Evolutionary conservation across 2,113 vertebrate genomes (phyloP).

Genomic region (Aspidoscelis tigris): DNA sequence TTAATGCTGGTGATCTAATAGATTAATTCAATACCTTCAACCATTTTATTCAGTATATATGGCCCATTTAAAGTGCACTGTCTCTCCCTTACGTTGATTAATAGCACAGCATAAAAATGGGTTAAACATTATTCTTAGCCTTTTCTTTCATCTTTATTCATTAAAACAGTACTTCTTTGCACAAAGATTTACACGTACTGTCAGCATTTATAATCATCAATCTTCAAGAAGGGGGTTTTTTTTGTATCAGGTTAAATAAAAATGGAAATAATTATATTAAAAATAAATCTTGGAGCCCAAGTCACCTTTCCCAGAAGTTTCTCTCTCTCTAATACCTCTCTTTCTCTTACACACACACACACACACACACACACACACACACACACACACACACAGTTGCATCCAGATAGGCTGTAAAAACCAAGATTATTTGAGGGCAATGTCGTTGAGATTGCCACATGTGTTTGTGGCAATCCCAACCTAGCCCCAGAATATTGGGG

Average conservation of each 20-base stretch:
- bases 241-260: constrained; percentile 13
- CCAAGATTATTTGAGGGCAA: no score
- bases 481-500: no score
- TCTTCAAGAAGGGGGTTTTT: constrained; percentile 46
- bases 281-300: constrained; percentile 17
- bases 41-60: constrained; percentile 53
- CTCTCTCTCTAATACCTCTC: no score
- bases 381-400: no score
- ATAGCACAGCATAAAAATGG: constrained; percentile 51
- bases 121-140: constrained; percentile 53
- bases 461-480: no score
- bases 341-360: no score
- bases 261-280: constrained; percentile 39
- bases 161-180: constrained; percentile 50
- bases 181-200: constrained; percentile 45
- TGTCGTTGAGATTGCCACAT: no score
- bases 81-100: constrained; percentile 58
- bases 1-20: constrained; percentile 52
- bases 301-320: background rate
- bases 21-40: constrained; percentile 57
- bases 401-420: no score
- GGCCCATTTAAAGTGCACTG: constrained; percentile 38
- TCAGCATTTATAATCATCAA: constrained; percentile 45
- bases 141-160: constrained; percentile 63
- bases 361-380: no score